These are phyloP conservation scores for Selene dorsalis DNA, from an alignment of 2,797 vertebrate species.

Conservation along the genomic window DNA sequence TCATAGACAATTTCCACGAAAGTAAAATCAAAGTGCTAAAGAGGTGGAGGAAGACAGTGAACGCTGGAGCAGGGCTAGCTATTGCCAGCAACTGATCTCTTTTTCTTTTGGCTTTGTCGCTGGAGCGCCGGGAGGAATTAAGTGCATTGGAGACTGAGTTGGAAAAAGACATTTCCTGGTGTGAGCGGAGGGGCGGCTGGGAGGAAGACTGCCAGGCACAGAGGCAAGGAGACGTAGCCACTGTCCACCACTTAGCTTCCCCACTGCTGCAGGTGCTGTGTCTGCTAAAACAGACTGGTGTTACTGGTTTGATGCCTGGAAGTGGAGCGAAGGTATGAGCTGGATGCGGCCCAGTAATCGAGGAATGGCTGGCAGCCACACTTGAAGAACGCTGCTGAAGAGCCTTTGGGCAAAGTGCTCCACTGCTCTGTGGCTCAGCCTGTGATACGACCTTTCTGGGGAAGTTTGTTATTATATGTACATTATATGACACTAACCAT, in stretches of 20 bases:
- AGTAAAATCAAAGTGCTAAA: conserved; percentile 20
- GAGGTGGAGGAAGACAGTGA: conserved; percentile 5
- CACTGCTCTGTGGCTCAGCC: conserved; percentile 10
- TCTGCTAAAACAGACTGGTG: conserved; percentile 10
- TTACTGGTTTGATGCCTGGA: conserved; percentile 34
- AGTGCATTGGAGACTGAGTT: conserved; percentile 58
- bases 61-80: conserved; percentile 8
- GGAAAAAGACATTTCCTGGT: conserved; percentile 78
- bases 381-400: background rate
- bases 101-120: conserved; percentile 44
- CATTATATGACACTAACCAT: conserved; percentile 1
- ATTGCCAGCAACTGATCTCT: conserved; percentile 30
- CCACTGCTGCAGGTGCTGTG: conserved; percentile 4
- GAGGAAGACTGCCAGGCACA: conserved; percentile 61
- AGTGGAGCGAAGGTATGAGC: conserved; percentile 24
- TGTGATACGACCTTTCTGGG: background rate
- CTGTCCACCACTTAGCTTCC: conserved; percentile 27
- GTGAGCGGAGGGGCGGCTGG: conserved; percentile 50
- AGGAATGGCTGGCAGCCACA: conserved; percentile 52
- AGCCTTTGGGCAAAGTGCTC: conserved; percentile 19
- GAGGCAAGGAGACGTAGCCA: conserved; percentile 57
- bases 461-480: background rate
- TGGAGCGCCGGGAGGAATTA: conserved; percentile 50
- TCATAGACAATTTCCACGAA: background rate
- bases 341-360: conserved; percentile 38